Evolutionary conservation across 2,113 vertebrate genomes (phyloP).

Genomic region (Chaetura pelagica): DNA sequence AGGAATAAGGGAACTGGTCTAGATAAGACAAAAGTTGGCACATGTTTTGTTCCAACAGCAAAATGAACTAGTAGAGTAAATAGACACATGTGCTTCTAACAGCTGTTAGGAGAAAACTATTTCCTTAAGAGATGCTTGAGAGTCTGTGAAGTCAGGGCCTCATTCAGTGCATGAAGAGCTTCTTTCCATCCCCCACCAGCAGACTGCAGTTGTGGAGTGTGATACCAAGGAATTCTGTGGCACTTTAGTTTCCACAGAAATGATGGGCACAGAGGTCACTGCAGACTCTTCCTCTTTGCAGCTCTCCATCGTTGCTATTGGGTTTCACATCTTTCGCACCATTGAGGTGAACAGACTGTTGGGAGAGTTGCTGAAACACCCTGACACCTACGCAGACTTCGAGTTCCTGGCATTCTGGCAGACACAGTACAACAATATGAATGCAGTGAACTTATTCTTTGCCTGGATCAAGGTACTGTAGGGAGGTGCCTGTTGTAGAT

Average conservation of each 20-base stretch:
- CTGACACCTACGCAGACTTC: constrained; percentile 89
- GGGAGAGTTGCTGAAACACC: constrained; percentile 86
- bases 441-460: constrained; percentile 96
- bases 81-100: background rate
- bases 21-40: background rate
- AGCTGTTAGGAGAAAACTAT: background rate
- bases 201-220: background rate
- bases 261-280: background rate
- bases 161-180: background rate
- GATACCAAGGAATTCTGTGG: background rate
- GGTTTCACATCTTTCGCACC: constrained; percentile 92
- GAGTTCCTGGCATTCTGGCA: constrained; percentile 99
- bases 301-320: constrained; percentile 89
- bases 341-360: constrained; percentile 90
- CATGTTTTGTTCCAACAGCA: background rate
- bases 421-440: constrained; percentile 99
- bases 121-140: background rate
- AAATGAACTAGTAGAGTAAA: background rate
- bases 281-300: constrained; percentile 51
- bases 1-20: background rate
- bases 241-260: background rate
- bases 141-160: background rate
- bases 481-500: too few species aligned
- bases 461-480: constrained; percentile 96
- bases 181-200: background rate